These are phyloP conservation scores for Diplodus puntazzo DNA, from an alignment of 2,797 vertebrate genomes.

Conservation along the genomic window DNA sequence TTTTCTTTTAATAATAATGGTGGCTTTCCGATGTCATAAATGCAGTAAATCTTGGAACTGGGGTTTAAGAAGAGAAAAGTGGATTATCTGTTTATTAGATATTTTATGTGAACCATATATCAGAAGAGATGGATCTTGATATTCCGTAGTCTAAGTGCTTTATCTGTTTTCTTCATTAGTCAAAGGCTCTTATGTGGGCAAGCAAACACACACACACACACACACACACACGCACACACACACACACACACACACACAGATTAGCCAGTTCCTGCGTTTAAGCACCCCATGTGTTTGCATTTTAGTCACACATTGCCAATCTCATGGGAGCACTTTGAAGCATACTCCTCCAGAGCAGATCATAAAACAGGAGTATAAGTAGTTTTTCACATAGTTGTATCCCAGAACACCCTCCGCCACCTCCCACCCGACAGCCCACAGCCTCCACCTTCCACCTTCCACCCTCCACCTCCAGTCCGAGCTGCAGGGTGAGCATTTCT, in stretches of 20 bases:
- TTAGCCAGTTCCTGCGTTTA: conserved; percentile 84
- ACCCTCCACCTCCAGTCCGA: conserved; percentile 58
- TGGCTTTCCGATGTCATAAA: conserved; percentile 49
- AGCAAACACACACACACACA: conserved; percentile 39
- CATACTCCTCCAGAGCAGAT: conserved; percentile 82
- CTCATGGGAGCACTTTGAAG: conserved; percentile 84
- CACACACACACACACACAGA: conserved; percentile 68
- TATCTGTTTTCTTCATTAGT: conserved; percentile 84
- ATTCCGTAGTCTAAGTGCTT: conserved; percentile 51
- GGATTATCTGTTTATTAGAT: conserved; percentile 84
- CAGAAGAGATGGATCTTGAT: conserved; percentile 72
- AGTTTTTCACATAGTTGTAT: conserved; percentile 82
- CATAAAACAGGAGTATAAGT: conserved; percentile 85
- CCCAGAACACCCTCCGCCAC: conserved; percentile 59
- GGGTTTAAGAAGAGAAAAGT: conserved; percentile 65
- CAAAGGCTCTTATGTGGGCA: conserved; percentile 48
- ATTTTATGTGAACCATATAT: conserved; percentile 79
- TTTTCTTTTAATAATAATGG: conserved; percentile 49
- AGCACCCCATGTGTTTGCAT: conserved; percentile 87
- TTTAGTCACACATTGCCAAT: conserved; percentile 87
- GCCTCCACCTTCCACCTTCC: conserved; percentile 72
- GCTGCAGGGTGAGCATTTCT: conserved; percentile 15
- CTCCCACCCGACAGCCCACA: conserved; percentile 38
- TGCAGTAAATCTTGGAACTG: conserved; percentile 63
- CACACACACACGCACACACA: conserved; percentile 43